phyloP scores from a whole-genome alignment of 2,888 invertebrate species.

The Sialis fuliginosa region DNA sequence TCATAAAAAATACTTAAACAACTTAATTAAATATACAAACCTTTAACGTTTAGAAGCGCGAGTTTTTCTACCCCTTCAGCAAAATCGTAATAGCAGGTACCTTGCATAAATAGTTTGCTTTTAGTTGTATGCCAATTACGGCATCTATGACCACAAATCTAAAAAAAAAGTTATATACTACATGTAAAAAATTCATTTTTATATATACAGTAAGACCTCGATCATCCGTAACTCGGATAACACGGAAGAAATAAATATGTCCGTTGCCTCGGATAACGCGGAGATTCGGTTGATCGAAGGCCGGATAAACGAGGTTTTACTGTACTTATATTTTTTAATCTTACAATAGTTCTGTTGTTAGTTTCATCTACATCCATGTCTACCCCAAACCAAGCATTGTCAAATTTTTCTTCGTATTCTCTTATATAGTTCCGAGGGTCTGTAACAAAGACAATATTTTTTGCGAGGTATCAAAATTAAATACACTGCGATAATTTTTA shows the following conservation, averaged over 20 bases:
- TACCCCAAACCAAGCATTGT: conserved; percentile 22
- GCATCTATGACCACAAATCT: conserved; percentile 27
- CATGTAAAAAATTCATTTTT: not conserved
- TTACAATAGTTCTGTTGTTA: conserved; percentile 17
- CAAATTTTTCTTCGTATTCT: not conserved
- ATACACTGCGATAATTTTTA: no score
- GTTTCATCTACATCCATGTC: conserved; percentile 21
- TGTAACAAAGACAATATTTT: not conserved
- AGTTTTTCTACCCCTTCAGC: conserved; percentile 12
- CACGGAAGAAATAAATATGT: no score
- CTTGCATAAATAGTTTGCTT: conserved; percentile 16
- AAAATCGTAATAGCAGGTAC: conserved; percentile 20
- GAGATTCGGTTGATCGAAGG: no score
- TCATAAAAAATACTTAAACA: not conserved
- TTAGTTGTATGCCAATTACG: conserved; percentile 10
- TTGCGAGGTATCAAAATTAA: no score
- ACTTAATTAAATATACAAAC: conserved; percentile 9
- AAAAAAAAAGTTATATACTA: conserved; percentile 1
- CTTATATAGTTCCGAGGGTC: not conserved
- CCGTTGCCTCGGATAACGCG: no score
- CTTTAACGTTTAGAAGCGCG: conserved; percentile 12
- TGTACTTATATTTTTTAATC: conserved; percentile 6
- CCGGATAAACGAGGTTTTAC: no score
- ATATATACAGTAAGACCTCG: no score
- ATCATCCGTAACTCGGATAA: no score